Conservation (phyloP, 1,140 invertebrate species). For the Hyphantria cunea region DNA sequence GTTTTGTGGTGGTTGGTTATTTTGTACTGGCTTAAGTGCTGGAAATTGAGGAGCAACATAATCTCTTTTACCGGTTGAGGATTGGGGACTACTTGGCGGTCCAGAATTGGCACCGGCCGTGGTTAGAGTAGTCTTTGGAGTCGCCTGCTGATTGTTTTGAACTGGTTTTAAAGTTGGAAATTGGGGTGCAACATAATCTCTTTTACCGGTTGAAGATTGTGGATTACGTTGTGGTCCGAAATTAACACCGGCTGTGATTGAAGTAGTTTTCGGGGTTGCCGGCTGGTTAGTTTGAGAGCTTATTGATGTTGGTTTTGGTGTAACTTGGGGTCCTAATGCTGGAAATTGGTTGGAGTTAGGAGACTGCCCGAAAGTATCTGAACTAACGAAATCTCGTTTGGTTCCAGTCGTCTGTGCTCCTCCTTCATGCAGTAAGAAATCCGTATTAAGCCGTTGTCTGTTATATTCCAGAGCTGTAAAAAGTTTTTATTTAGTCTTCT, state of each 20-base stretch:
- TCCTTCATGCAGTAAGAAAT: constrained; percentile 70
- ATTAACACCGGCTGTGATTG: constrained; percentile 21
- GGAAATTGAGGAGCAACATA: constrained; percentile 40
- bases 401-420: constrained; percentile 36
- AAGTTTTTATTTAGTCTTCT: no score
- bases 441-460: constrained; percentile 53
- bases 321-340: constrained; percentile 45
- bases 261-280: constrained; percentile 22
- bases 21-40: constrained; percentile 18
- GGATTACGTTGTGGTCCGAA: constrained; percentile 6
- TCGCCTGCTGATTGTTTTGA: constrained; percentile 12
- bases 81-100: constrained; percentile 9
- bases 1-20: constrained; percentile 21
- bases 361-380: constrained; percentile 4
- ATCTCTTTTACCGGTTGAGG: constrained; percentile 28
- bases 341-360: constrained; percentile 39
- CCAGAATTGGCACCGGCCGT: neutral
- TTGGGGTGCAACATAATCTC: constrained; percentile 56
- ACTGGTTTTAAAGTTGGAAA: constrained; percentile 24
- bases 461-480: constrained; percentile 49
- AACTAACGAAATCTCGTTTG: constrained; percentile 39
- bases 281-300: no score
- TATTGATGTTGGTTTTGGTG: no score
- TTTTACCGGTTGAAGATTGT: constrained; percentile 42
- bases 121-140: constrained; percentile 4